Conservation (phyloP, 1,140 invertebrate species). For the Tetramorium simillimum region DNA sequence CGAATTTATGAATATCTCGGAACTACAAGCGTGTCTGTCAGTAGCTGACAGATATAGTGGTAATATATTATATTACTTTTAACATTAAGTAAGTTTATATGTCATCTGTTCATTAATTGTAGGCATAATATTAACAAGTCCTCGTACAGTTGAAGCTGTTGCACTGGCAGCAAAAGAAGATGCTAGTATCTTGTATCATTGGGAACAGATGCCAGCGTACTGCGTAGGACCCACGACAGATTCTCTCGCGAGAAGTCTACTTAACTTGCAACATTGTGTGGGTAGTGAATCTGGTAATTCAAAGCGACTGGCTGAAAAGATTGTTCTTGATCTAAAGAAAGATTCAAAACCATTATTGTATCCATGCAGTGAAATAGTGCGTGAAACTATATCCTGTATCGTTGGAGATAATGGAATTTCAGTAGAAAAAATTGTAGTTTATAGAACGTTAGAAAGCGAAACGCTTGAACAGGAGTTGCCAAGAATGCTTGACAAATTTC, state of each 20-base stretch:
- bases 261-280: conserved; percentile 76
- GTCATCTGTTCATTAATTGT: not conserved
- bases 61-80: conserved; percentile 57
- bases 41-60: conserved; percentile 77
- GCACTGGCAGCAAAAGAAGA: conserved; percentile 64
- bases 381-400: conserved; percentile 79
- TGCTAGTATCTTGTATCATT: conserved; percentile 63
- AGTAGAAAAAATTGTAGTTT: conserved; percentile 79
- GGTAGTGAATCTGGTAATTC: conserved; percentile 81
- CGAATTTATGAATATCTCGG: conserved; percentile 77
- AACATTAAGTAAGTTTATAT: not conserved
- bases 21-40: conserved; percentile 71
- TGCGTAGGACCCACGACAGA: conserved; percentile 82
- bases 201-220: conserved; percentile 76
- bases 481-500: conserved; percentile 61
- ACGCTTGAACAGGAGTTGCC: conserved; percentile 74
- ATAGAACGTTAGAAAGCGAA: conserved; percentile 77
- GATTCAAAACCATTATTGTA: conserved; percentile 77
- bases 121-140: conserved; percentile 83
- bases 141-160: conserved; percentile 80
- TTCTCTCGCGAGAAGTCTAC: conserved; percentile 69
- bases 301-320: conserved; percentile 78
- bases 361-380: conserved; percentile 82
- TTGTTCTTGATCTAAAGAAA: conserved; percentile 65
- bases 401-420: conserved; percentile 71